These are phyloP conservation scores for Ciconia stormi DNA, from an alignment of 2,113 vertebrate genomes.

Conservation along the genomic window DNA sequence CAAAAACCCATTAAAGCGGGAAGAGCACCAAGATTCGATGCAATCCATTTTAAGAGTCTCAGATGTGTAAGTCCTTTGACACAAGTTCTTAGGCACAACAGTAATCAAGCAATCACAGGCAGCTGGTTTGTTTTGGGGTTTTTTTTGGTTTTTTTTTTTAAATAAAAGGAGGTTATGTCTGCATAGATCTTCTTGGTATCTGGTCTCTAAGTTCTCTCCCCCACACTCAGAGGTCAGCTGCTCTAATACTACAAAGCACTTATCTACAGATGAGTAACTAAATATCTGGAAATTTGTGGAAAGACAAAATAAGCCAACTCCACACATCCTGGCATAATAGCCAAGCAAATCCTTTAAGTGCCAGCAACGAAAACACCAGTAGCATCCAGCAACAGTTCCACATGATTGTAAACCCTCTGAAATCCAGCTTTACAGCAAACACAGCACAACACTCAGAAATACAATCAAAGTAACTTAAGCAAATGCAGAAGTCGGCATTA, in stretches of 20 bases:
- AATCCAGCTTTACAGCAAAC: neutral
- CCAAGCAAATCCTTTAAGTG: neutral
- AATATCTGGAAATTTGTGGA: neutral
- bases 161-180: neutral
- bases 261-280: neutral
- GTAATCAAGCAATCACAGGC: neutral
- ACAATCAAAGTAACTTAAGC: neutral
- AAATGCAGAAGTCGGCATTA: neutral
- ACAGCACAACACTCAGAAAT: neutral
- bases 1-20: neutral
- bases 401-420: rapidly evolving
- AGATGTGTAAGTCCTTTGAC: neutral
- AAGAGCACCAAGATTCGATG: neutral
- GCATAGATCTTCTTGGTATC: neutral
- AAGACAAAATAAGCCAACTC: neutral
- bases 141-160: neutral
- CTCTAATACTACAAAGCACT: neutral
- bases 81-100: neutral
- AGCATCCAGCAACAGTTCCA: neutral
- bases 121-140: neutral
- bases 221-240: neutral
- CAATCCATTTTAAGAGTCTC: neutral
- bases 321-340: neutral
- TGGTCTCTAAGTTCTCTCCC: neutral
- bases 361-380: neutral